Conservation (phyloP, 2,113 vertebrate genomes). For the Carollia perspicillata region DNA sequence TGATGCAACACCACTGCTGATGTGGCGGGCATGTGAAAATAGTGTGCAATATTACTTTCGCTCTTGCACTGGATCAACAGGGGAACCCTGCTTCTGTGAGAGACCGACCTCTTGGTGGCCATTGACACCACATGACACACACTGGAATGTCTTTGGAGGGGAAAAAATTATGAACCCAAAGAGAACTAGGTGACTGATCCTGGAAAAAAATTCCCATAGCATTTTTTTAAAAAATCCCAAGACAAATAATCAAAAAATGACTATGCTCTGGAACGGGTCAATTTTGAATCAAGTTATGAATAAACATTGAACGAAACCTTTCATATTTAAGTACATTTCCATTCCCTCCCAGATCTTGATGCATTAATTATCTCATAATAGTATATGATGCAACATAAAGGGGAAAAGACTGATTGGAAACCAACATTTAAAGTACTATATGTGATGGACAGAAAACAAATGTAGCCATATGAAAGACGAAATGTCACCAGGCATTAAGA, state of each 20-base stretch:
- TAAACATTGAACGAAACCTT: neutral
- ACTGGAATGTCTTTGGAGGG: neutral
- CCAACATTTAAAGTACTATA: slow-evolving; percentile 65
- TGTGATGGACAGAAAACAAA: slow-evolving; percentile 48
- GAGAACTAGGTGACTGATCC: slow-evolving; percentile 66
- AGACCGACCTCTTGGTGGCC: slow-evolving; percentile 49
- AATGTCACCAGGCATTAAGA: slow-evolving; percentile 68
- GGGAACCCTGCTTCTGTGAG: slow-evolving; percentile 31
- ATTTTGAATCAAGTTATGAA: slow-evolving; percentile 26
- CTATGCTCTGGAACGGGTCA: neutral
- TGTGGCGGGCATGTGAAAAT: slow-evolving; percentile 36
- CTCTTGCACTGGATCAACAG: slow-evolving; percentile 60
- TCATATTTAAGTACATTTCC: neutral
- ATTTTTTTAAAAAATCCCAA: slow-evolving; percentile 59
- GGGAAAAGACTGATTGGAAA: slow-evolving; percentile 59
- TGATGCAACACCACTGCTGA: slow-evolving; percentile 40
- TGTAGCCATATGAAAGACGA: slow-evolving; percentile 57
- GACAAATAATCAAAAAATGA: neutral
- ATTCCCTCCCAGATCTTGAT: neutral
- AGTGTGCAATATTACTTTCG: slow-evolving; percentile 58
- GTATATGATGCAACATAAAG: neutral
- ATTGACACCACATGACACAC: neutral
- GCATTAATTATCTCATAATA: neutral
- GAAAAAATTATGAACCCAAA: neutral
- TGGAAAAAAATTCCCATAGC: slow-evolving; percentile 53